These are phyloP conservation scores for Petroica traversi DNA, from an alignment of 2,113 vertebrate species.

Conservation along the genomic window DNA sequence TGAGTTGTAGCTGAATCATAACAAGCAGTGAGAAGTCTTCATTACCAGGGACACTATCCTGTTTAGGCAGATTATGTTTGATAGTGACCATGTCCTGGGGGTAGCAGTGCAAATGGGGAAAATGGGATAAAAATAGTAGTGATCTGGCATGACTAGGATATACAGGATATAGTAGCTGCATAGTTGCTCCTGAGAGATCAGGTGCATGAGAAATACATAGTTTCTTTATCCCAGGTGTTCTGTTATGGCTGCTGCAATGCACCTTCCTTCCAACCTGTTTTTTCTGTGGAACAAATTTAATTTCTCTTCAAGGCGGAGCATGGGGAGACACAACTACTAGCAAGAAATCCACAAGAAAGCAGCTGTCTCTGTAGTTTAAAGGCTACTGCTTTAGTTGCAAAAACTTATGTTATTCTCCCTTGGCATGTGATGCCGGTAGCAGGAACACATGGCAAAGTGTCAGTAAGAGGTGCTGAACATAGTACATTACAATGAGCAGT, in stretches of 20 bases:
- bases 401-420: background rate
- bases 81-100: background rate
- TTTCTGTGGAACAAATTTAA: background rate
- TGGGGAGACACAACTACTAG: background rate
- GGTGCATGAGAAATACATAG: background rate
- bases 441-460: background rate
- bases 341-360: background rate
- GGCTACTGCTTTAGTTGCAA: background rate
- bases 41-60: background rate
- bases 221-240: background rate
- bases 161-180: background rate
- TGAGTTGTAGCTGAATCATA: background rate
- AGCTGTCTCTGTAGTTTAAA: background rate
- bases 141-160: background rate
- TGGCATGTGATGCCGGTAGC: background rate
- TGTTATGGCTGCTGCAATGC: background rate
- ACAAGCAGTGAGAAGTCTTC: background rate
- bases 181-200: background rate
- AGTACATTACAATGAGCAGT: background rate
- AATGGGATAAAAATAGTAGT: background rate
- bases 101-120: background rate
- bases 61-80: background rate
- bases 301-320: background rate
- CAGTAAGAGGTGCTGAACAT: fast-evolving
- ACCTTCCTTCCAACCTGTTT: background rate